These are phyloP conservation scores for Melieria picta DNA, from an alignment of 2,888 invertebrate species.

Conservation along the genomic window DNA sequence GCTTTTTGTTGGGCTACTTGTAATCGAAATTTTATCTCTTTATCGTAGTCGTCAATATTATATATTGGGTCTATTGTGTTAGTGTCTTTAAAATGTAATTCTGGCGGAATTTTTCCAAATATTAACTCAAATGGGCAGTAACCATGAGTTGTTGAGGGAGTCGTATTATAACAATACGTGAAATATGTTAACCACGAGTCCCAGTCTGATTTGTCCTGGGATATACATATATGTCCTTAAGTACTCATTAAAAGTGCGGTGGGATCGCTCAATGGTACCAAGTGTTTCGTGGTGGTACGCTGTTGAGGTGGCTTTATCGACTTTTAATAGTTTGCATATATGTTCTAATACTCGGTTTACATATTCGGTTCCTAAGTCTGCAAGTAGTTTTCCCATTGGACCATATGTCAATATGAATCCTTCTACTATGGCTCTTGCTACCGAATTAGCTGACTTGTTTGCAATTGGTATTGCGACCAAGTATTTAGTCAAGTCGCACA, in stretches of 20 bases:
- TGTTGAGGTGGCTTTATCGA: conserved; percentile 19
- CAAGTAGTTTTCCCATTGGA: conserved; percentile 32
- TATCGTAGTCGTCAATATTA: neutral
- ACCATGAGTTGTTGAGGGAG: neutral
- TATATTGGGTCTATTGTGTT: conserved; percentile 4
- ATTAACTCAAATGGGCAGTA: conserved; percentile 7
- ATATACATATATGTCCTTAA: too few relatives aligned
- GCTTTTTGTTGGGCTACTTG: conserved; percentile 12
- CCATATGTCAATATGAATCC: conserved; percentile 35
- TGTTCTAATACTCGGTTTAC: conserved; percentile 36
- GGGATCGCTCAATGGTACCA: conserved; percentile 32
- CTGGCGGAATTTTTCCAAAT: neutral
- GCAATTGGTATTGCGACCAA: conserved; percentile 40
- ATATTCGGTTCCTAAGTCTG: conserved; percentile 38
- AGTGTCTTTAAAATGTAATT: neutral
- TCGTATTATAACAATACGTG: conserved; percentile 9
- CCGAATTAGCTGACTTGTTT: conserved; percentile 22
- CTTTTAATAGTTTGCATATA: conserved; percentile 28
- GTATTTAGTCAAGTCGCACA: conserved; percentile 14
- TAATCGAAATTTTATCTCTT: conserved; percentile 1
- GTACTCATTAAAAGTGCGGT: too few relatives aligned
- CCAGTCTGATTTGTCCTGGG: neutral
- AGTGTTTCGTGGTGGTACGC: conserved; percentile 30
- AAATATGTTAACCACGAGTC: conserved; percentile 7
- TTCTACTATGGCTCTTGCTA: conserved; percentile 45